Conservation (phyloP, 92 coral and sea anemone species). For the Blastomussa wellsi region DNA sequence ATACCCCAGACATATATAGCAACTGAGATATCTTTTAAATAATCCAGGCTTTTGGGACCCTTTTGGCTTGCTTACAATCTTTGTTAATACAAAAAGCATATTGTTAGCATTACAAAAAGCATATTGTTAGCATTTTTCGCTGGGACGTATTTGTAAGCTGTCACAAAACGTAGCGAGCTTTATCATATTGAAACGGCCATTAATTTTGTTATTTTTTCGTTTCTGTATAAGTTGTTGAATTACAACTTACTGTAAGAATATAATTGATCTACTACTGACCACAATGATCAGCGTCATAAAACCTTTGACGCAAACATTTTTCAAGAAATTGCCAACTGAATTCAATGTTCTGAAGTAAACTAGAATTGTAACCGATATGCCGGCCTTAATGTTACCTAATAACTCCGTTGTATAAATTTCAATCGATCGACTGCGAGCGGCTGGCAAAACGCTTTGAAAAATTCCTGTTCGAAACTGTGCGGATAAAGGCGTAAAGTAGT, state of each 20-base stretch:
- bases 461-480: neutral
- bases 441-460: neutral
- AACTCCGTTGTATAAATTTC: neutral
- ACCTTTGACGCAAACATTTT: neutral
- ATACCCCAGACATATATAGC: neutral
- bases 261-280: no score
- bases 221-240: no score
- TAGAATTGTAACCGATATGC: neutral
- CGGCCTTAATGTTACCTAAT: no score
- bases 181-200: neutral
- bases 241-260: no score
- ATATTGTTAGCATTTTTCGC: no score
- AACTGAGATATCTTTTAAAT: constrained; percentile 10
- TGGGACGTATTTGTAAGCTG: no score
- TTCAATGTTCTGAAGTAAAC: neutral
- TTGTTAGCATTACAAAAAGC: no score
- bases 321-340: neutral
- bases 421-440: neutral
- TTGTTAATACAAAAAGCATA: neutral
- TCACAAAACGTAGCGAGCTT: neutral
- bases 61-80: neutral
- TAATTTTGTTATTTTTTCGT: neutral
- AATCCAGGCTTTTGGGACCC: neutral
- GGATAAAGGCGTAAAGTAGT: neutral
- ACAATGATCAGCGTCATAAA: neutral